phyloP scores from a whole-genome alignment of 2,888 invertebrate genomes.

The Zaprionus obscuricornis region DNA sequence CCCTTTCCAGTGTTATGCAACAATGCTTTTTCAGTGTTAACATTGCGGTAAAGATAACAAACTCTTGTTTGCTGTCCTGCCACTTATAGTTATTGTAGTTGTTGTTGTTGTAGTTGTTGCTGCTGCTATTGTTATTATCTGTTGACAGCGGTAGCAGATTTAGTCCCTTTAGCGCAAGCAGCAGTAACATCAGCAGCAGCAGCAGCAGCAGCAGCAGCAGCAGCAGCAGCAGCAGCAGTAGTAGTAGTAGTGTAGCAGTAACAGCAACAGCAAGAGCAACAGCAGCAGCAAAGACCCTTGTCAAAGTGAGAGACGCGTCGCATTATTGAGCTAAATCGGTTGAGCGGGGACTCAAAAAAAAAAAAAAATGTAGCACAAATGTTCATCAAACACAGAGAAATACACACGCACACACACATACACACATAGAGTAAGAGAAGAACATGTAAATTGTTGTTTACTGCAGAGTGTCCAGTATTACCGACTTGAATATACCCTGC shows the following conservation, averaged over 20 bases:
- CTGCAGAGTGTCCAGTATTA: too few relatives aligned
- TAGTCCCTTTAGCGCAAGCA: too few relatives aligned
- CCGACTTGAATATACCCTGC: too few relatives aligned
- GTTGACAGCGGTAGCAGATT: slow-evolving; percentile 34
- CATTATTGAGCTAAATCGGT: slow-evolving; percentile 69
- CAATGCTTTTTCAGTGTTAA: slow-evolving; percentile 26
- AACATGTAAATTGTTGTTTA: neutral
- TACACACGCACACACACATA: neutral
- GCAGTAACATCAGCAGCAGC: neutral
- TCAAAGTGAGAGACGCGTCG: slow-evolving; percentile 64
- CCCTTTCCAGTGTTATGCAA: too few relatives aligned
- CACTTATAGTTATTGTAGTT: slow-evolving; percentile 19
- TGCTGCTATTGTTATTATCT: slow-evolving; percentile 24
- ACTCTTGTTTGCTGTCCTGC: slow-evolving; percentile 37
- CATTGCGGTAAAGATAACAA: slow-evolving; percentile 43
- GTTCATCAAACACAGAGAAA: neutral
- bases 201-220: too few relatives aligned
- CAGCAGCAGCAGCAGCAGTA: too few relatives aligned
- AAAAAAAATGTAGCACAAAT: neutral
- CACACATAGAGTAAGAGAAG: neutral
- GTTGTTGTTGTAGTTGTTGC: slow-evolving; percentile 14
- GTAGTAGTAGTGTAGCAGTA: too few relatives aligned
- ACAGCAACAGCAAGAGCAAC: neutral
- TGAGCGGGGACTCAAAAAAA: slow-evolving; percentile 20
- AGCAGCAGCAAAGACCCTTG: slow-evolving; percentile 49